Conservation (phyloP, 2,797 vertebrate species). For the Avahi laniger region DNA sequence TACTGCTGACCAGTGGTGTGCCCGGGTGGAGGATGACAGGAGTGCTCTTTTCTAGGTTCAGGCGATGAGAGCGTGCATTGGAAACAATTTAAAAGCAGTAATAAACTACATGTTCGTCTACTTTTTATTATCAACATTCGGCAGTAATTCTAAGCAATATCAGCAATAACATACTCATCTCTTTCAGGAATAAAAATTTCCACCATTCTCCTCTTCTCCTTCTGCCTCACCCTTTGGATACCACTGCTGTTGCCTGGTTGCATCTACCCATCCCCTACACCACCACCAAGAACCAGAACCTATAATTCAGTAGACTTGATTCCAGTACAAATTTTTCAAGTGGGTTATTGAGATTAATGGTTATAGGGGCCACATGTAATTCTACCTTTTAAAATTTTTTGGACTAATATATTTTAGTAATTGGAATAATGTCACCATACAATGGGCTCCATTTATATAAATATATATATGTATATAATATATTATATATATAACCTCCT, state of each 20-base stretch:
- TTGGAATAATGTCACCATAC: background rate
- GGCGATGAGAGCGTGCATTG: background rate
- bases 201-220: background rate
- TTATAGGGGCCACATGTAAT: background rate
- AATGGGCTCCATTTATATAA: background rate
- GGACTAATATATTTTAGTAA: background rate
- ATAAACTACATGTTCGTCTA: background rate
- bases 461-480: background rate
- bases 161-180: background rate
- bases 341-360: background rate
- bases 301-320: background rate
- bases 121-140: background rate
- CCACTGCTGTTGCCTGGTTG: background rate
- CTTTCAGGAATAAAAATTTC: background rate
- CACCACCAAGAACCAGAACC: background rate
- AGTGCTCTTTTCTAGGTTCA: background rate
- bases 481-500: background rate
- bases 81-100: background rate
- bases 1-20: background rate
- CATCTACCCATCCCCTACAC: background rate
- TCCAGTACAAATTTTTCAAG: background rate
- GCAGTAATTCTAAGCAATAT: background rate
- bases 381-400: background rate
- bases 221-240: background rate
- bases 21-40: background rate